Base-by-base conservation (phyloP, 2,797 vertebrate species). In the Clamator glandarius region DNA sequence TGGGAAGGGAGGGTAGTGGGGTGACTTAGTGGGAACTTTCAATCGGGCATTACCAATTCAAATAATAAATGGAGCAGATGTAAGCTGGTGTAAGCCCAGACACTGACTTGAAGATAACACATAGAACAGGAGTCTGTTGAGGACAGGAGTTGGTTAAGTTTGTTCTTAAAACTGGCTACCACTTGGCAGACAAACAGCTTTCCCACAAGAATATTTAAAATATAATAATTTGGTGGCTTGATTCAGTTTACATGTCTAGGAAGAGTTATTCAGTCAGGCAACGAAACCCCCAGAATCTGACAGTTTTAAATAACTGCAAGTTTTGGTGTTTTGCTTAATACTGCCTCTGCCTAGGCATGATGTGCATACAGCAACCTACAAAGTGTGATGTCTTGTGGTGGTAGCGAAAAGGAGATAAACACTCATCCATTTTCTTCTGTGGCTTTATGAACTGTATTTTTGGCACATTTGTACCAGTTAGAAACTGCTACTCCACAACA, bases 111-210 rank as follows among this genome's bases (percentile, higher is more conserved):
- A 66, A 70, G 44, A 17, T 35, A 63, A 35, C 19, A 48, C 29
- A 24, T 26, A 44, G 18, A 84, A 51, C 23, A 25, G 29, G 15
- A 63, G 9, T 57, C 23, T 69, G 15, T 44, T 84, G 89, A 78
- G 66, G 26, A 52, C 36, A 66, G 46, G 64, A 86, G 15, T 54
- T 73, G 42, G 6, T 74, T 62, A 61, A 11, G 24, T 67, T 87
- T 84, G 17, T 73, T 88, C 46, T 92, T 51, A n/a, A 57, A 51
- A 48, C 48, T 78, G 67, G 39, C 73, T 95, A 83, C 78, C 59
- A 90, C 36, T 90, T 89, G 78, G 14, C 35, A 95, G 73, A 42
- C 46, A 69, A 62, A 88, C 35, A 86, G 23, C 35, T 92, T 93
- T 90, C 58, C 52, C n/a, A 16, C 50, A 76, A 54, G 10, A 51